Evolutionary conservation across 2,888 invertebrate species (phyloP), one percentile per base, ranked within the genome.

Genomic region (Amphipyra berbera): DNA sequence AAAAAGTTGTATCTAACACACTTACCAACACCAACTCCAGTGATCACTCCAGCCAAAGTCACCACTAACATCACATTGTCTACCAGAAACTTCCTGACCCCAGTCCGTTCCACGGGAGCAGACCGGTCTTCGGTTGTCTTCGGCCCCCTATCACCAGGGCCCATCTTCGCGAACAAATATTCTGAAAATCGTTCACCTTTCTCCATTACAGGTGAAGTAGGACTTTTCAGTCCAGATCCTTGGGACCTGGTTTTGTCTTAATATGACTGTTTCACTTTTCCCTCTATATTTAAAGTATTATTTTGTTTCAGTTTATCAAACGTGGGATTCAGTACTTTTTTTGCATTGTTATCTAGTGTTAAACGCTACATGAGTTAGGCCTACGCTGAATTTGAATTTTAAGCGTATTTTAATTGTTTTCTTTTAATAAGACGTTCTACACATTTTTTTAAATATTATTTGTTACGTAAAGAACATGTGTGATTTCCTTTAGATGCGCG

Each of bases 81-180:
- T 69, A 95, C 95, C 68, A 98, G 89, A 96, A 97, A 97, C 88
- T 96, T 96, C 80, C 94, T 95, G 56, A 96, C 90, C 57, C 96
- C 96, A 73, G 96, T 96, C 70, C 96, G 95, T 89, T 97, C 97
- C 68, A 96, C 92, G 75, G 96, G 96, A 73, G 96, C 96, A 74
- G 96, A 95, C 83, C 96, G 95, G 79, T 95, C 95, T 80, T 96
- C 96, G 49, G 96, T 96, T 72, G 95, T 95, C 91, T 96, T 96
- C 82, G 96, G 95, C 84, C 96, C 95, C 77, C 95, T 91, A 78
- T 95, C 95, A 73, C 96, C 96, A 81, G 96, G 96, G 88, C 97
- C 96, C 97, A 97, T 97, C 96, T 97, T 97, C 91, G 97, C 96
- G 91, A 97, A 97, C 92, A 97, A 95, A 94, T 97, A 97, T 93